Evolutionary conservation across 2,888 invertebrate species (phyloP).

Genomic region (Brachylomia viminalis): DNA sequence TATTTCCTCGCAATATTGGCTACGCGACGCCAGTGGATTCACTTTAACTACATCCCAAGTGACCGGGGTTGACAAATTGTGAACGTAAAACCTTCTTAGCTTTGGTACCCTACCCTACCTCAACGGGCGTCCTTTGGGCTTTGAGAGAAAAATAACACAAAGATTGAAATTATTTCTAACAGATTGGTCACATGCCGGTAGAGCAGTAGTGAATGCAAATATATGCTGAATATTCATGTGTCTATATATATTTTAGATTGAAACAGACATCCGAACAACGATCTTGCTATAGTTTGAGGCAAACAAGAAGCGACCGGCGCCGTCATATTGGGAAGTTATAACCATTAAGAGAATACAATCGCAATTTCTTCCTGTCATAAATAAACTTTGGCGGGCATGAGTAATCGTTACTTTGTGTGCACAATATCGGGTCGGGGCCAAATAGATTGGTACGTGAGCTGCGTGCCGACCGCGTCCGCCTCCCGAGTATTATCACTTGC

Average conservation of each 20-base stretch:
- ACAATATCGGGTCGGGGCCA: slow-evolving; percentile 86
- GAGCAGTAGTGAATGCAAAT: neutral
- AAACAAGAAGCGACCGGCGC: slow-evolving; percentile 64
- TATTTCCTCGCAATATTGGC: slow-evolving; percentile 25
- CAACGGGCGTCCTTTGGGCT: slow-evolving; percentile 56
- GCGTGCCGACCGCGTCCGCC: slow-evolving; percentile 74
- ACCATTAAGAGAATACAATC: slow-evolving; percentile 88
- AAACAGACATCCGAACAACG: slow-evolving; percentile 8
- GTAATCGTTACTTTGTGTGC: slow-evolving; percentile 89
- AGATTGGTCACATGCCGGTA: neutral
- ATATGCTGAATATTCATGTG: slow-evolving; percentile 21
- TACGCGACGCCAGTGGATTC: slow-evolving; percentile 46
- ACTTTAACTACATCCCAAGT: slow-evolving; percentile 64
- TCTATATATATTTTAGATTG: slow-evolving; percentile 14
- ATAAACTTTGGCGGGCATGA: slow-evolving; percentile 87
- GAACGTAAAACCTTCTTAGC: slow-evolving; percentile 66
- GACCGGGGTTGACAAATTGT: slow-evolving; percentile 72
- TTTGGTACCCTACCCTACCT: slow-evolving; percentile 58
- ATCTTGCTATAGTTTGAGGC: slow-evolving; percentile 61
- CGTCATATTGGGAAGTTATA: slow-evolving; percentile 86
- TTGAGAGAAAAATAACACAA: slow-evolving; percentile 45
- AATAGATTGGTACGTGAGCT: slow-evolving; percentile 87
- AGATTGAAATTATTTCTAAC: slow-evolving; percentile 21
- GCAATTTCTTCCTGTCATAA: slow-evolving; percentile 90
- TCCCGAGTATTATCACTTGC: slow-evolving; percentile 71